These are phyloP conservation scores for Epirrhoe alternata DNA, from an alignment of 2,888 invertebrate species.

Conservation along the genomic window DNA sequence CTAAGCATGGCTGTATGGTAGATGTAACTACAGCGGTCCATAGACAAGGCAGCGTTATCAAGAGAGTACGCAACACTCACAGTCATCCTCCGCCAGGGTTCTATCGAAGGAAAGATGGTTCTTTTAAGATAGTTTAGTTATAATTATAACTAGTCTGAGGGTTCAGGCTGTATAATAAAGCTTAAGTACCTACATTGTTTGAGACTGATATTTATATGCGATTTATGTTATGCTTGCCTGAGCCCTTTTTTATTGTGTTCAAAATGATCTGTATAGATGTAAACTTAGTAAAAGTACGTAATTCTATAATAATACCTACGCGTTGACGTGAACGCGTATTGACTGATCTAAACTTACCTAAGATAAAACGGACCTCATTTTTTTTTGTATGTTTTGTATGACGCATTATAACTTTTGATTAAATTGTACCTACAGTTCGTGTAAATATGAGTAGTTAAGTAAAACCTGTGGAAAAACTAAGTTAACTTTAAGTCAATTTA, in stretches of 20 bases:
- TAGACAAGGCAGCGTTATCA: slow-evolving; percentile 61
- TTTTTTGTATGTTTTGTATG: not conserved
- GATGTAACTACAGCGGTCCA: slow-evolving; percentile 70
- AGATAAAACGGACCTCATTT: not conserved
- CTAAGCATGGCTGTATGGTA: slow-evolving; percentile 74
- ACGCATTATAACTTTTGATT: not conserved
- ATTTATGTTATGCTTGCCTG: not conserved
- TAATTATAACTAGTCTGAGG: not conserved
- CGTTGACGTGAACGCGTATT: not conserved
- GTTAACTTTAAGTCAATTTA: not conserved
- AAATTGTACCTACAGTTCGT: not conserved
- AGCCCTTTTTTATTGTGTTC: not conserved
- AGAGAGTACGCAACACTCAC: slow-evolving; percentile 69
- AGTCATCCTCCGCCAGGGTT: slow-evolving; percentile 75
- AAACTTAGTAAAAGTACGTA: not conserved
- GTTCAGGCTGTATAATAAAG: not conserved
- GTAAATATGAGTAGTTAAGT: too few relatives aligned
- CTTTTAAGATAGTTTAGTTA: slow-evolving; percentile 60
- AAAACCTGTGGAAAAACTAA: not conserved
- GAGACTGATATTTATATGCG: not conserved
- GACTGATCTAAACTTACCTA: not conserved
- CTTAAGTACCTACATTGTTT: not conserved
- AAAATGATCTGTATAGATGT: not conserved
- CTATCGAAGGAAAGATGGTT: slow-evolving; percentile 70
- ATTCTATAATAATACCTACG: not conserved